Evolutionary conservation across 2,113 vertebrate genomes (phyloP), one percentile per base, ranked within the genome.

Genomic region (Collichthys lucidus): DNA sequence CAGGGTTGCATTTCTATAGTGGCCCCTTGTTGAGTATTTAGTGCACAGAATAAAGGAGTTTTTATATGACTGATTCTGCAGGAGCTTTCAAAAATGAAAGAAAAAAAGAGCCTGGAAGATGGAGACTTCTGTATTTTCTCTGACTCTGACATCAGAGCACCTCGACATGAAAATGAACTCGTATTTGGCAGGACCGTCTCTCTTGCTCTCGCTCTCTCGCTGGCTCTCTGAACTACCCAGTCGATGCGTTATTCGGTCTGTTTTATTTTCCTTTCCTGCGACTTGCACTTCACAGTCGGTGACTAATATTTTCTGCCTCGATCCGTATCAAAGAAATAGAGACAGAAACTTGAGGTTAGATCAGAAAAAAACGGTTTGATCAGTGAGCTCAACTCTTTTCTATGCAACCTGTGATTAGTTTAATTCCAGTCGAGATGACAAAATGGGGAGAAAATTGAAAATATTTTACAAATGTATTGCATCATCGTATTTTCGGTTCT

Each of bases 251-350:
- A 83, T 86, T 77, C 72, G 53, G 14, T 76, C 69, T 57, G 50
- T 31, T 91, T 91, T 86, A 82, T 91, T 94, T 92, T 83, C 86
- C 75, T 91, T 74, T 84, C 63, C 62, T 14, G 11, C 63, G 64
- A 81, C 72, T 66, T 85, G 77, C 68, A 35, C 42, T 91, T 94
- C 91, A n/a, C 85, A 91, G 82, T 61, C 63, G 57, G 83, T 94
- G 93, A 94, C 87, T 93, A 91, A 93, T 87, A 93, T 87, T 92
- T 94, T 94, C 92, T 94, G 76, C 86, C 67, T 83, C 81, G 87
- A 74, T 94, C 89, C 91, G 46, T 52, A 46, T 11, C 31, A 20
- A 5, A 50, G 71, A 81, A 77, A 77, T 24, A 75, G 46, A 69
- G 50, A 67, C 55, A 73, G 56, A 74, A 47, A 71, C 65, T 4